Percentiles rank a stretch among this genome's conserved stretches.
phyloP scores from a whole-genome alignment of 2,113 vertebrate genomes.

The Seriola rivoliana region DNA sequence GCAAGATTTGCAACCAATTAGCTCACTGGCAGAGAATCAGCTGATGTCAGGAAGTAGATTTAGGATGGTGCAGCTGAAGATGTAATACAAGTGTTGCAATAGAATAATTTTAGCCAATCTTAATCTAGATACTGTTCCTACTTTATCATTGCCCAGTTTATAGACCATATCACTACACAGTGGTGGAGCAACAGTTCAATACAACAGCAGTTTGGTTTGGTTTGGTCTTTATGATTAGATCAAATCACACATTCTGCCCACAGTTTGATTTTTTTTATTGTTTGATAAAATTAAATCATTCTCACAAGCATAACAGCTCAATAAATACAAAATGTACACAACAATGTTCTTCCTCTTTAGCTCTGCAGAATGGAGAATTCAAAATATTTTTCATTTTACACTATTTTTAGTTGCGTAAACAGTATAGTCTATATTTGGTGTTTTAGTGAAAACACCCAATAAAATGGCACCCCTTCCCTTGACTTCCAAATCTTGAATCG shows the following conservation, averaged over 20 bases:
- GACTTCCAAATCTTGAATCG: background rate
- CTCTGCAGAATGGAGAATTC: constrained; percentile 10
- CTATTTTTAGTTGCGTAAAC: background rate
- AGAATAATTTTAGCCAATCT: background rate
- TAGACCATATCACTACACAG: background rate
- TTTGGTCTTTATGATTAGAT: background rate
- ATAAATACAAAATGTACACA: background rate
- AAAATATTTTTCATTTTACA: background rate
- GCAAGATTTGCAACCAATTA: constrained; percentile 36
- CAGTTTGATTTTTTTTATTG: background rate
- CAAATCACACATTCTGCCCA: background rate
- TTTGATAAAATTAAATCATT: background rate
- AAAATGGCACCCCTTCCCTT: background rate
- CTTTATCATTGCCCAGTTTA: background rate
- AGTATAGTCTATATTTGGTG: background rate
- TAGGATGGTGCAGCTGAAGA: background rate
- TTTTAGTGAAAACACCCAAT: constrained; percentile 11
- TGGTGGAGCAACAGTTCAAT: background rate
- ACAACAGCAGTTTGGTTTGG: background rate
- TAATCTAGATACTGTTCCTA: background rate
- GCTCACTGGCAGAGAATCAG: constrained; percentile 12
- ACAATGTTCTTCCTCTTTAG: background rate
- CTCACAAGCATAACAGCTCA: background rate
- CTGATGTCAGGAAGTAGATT: constrained; percentile 18
- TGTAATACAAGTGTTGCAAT: constrained; percentile 3